Evolutionary conservation across 2,113 vertebrate species (phyloP).

Genomic region (Uropsilus gracilis): DNA sequence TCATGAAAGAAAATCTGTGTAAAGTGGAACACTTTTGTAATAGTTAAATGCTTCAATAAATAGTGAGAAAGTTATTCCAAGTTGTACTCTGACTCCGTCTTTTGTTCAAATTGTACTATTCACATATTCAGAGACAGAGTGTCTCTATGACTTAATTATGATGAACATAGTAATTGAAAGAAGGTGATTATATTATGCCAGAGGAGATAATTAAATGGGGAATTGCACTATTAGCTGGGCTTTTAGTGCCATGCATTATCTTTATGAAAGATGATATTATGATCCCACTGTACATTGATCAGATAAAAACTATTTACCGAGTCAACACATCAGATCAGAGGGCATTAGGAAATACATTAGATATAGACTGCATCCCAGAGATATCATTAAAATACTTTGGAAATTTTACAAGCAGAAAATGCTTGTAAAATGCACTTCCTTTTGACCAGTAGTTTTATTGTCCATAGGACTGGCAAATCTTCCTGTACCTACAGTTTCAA

Average conservation of each 20-base stretch:
- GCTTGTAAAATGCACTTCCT: not conserved
- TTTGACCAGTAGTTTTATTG: slow-evolving; percentile 31
- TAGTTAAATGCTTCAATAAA: slow-evolving; percentile 49
- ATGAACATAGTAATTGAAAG: slow-evolving; percentile 73
- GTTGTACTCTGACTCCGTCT: slow-evolving; percentile 55
- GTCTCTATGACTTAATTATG: slow-evolving; percentile 71
- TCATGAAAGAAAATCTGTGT: not conserved
- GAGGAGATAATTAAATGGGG: slow-evolving; percentile 83
- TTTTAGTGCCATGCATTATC: slow-evolving; percentile 76
- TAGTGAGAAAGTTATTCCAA: slow-evolving; percentile 45
- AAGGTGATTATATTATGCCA: slow-evolving; percentile 61
- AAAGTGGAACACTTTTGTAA: slow-evolving; percentile 21
- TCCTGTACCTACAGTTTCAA: not conserved
- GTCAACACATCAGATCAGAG: slow-evolving; percentile 71
- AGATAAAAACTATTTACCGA: slow-evolving; percentile 84
- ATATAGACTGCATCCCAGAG: slow-evolving; percentile 53
- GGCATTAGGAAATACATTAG: slow-evolving; percentile 69
- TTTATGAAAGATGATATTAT: slow-evolving; percentile 73
- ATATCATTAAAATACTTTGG: slow-evolving; percentile 53
- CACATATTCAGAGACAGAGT: slow-evolving; percentile 50
- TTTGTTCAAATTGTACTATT: slow-evolving; percentile 60
- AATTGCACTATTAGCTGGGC: slow-evolving; percentile 74
- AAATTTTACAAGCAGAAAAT: slow-evolving; percentile 74
- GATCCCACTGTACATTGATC: slow-evolving; percentile 73
- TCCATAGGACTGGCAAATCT: not conserved